A percentile compares a stretch with the other conserved stretches of the same genome.
Conservation (phyloP, 2,113 vertebrate genomes). For the Cephalopterus ornatus region DNA sequence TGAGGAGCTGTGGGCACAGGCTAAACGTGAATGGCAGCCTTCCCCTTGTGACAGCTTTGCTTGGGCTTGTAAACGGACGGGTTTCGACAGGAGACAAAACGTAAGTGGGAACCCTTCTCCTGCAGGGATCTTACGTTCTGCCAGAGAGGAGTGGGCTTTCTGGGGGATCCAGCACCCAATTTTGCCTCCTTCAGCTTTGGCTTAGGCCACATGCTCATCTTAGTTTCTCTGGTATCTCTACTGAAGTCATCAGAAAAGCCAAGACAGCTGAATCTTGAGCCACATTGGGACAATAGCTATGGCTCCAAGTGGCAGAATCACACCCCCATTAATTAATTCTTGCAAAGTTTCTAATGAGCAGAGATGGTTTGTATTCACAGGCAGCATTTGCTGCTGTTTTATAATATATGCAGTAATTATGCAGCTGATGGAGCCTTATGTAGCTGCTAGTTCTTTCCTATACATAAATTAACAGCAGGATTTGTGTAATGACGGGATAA, state of each 20-base stretch:
- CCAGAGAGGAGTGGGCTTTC: not conserved
- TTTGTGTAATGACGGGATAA: constrained; percentile 70
- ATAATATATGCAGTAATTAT: constrained; percentile 71
- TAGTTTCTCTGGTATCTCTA: not conserved
- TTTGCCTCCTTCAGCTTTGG: not conserved
- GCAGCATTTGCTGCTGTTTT: constrained; percentile 28
- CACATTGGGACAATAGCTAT: not conserved
- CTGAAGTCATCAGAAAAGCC: not conserved
- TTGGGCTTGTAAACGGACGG: not conserved
- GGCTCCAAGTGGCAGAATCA: not conserved
- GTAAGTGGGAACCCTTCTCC: not conserved
- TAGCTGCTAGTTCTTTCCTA: constrained; percentile 54
- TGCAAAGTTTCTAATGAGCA: constrained; percentile 29
- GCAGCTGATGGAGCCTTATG: constrained; percentile 59
- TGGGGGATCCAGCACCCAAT: not conserved
- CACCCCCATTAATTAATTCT: constrained; percentile 18
- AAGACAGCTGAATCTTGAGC: not conserved
- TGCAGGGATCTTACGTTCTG: not conserved
- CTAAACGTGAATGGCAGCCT: accelerated
- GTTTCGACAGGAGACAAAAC: not conserved
- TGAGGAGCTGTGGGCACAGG: accelerated
- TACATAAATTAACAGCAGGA: constrained; percentile 68
- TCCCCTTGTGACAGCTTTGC: not conserved
- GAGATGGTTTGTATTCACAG: constrained; percentile 50
- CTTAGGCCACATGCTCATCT: not conserved